These are phyloP conservation scores for Drosophila lini DNA, from an alignment of 1,140 invertebrate species.

Conservation along the genomic window DNA sequence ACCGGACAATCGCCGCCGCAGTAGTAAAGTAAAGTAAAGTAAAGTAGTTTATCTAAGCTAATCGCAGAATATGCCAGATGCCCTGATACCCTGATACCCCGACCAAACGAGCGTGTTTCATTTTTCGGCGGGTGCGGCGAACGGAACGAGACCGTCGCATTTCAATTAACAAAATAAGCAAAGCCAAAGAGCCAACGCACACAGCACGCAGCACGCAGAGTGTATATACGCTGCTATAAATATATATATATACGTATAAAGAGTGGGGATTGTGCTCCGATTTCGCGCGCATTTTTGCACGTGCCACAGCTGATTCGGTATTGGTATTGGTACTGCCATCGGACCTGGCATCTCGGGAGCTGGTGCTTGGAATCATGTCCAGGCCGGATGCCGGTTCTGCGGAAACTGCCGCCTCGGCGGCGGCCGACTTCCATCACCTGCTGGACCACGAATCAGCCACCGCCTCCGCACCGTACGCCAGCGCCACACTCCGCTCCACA, in stretches of 20 bases:
- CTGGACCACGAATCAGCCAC: not conserved
- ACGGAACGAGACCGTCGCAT: constrained; percentile 57
- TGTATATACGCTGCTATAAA: constrained; percentile 1
- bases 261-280: constrained; percentile 29
- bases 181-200: constrained; percentile 41
- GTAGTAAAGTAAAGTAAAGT: constrained; percentile 12
- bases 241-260: constrained; percentile 17
- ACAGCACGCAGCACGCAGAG: constrained; percentile 14
- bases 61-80: constrained; percentile 29
- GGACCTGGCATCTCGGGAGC: not conserved
- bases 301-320: constrained; percentile 32
- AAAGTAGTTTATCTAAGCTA: constrained; percentile 33
- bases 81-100: constrained; percentile 17
- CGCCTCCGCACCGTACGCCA: constrained; percentile 11
- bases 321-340: constrained; percentile 8
- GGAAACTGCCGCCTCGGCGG: not conserved
- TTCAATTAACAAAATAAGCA: constrained; percentile 80
- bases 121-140: constrained; percentile 44
- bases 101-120: constrained; percentile 7
- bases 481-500: constrained; percentile 47
- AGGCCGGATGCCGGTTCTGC: not conserved
- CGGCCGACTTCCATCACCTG: constrained; percentile 19
- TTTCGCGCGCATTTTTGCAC: constrained; percentile 56
- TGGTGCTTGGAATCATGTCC: constrained; percentile 13
- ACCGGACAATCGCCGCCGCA: constrained; percentile 16